phyloP scores from a whole-genome alignment of 2,797 vertebrate species.

The Cynopterus sphinx region DNA sequence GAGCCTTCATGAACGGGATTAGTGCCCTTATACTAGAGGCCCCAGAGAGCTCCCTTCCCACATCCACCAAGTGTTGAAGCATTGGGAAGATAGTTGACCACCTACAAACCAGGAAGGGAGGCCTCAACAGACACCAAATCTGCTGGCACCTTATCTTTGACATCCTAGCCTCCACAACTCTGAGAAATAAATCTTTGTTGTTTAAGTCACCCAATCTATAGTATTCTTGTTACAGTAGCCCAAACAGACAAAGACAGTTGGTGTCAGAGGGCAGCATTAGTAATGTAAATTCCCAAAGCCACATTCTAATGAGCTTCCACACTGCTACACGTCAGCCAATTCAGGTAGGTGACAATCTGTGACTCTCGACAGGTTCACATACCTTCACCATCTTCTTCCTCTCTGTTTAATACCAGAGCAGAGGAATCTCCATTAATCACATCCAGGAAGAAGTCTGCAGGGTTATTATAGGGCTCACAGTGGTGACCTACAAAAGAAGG shows the following conservation, averaged over 20 bases:
- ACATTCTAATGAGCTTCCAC: not conserved
- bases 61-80: not conserved
- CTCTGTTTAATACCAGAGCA: conserved; percentile 81
- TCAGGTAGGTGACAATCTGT: not conserved
- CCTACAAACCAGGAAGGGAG: not conserved
- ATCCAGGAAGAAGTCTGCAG: conserved; percentile 96
- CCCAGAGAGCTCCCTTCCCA: not conserved
- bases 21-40: not conserved
- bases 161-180: not conserved
- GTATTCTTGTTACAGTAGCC: not conserved
- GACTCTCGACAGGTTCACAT: not conserved
- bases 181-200: not conserved
- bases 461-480: conserved; percentile 95
- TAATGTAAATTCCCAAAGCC: not conserved
- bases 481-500: conserved; percentile 86
- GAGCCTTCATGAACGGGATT: not conserved
- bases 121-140: not conserved
- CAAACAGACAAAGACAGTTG: not conserved
- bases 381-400: conserved; percentile 76
- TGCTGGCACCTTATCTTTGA: not conserved
- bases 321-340: not conserved
- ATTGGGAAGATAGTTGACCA: not conserved
- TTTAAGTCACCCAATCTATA: not conserved
- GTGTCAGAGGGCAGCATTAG: not conserved
- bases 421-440: conserved; percentile 93